Conservation (phyloP, 2,888 invertebrate genomes). For the Odiellus spinosus region DNA sequence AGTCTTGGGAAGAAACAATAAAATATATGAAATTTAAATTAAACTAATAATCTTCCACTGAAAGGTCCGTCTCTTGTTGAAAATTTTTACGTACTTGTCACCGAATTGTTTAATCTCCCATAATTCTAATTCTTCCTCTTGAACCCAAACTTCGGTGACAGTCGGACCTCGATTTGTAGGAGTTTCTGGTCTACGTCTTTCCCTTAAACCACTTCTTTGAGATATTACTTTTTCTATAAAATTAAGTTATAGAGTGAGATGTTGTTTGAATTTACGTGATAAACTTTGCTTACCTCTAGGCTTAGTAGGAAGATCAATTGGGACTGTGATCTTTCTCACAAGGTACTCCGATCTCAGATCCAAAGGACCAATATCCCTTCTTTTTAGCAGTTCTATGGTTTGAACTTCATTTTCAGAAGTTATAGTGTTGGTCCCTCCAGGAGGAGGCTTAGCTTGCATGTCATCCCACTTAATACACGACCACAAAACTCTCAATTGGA, state of each 20-base stretch:
- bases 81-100: slow-evolving; percentile 42
- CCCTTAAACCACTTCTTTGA: slow-evolving; percentile 73
- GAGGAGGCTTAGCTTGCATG: slow-evolving; percentile 44
- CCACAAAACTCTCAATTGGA: slow-evolving; percentile 84
- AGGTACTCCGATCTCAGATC: slow-evolving; percentile 79
- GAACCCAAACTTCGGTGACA: slow-evolving; percentile 86
- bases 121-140: slow-evolving; percentile 82
- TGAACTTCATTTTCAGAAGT: slow-evolving; percentile 93
- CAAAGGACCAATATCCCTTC: slow-evolving; percentile 72
- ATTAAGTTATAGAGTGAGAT: slow-evolving; percentile 5
- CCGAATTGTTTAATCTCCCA: slow-evolving; percentile 93
- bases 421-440: slow-evolving; percentile 37
- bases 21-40: not conserved
- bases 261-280: too few species aligned
- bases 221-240: slow-evolving; percentile 71
- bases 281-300: slow-evolving; percentile 69
- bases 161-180: slow-evolving; percentile 88
- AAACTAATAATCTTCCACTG: too few species aligned
- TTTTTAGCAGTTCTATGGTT: slow-evolving; percentile 73
- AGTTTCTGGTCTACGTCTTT: slow-evolving; percentile 80
- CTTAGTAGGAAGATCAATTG: slow-evolving; percentile 78
- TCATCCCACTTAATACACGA: slow-evolving; percentile 91
- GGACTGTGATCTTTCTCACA: slow-evolving; percentile 82
- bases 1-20: slow-evolving; percentile 21
- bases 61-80: too few species aligned